phyloP scores from a whole-genome alignment of 2,797 vertebrate species.

The Anisognathus igniventris region DNA sequence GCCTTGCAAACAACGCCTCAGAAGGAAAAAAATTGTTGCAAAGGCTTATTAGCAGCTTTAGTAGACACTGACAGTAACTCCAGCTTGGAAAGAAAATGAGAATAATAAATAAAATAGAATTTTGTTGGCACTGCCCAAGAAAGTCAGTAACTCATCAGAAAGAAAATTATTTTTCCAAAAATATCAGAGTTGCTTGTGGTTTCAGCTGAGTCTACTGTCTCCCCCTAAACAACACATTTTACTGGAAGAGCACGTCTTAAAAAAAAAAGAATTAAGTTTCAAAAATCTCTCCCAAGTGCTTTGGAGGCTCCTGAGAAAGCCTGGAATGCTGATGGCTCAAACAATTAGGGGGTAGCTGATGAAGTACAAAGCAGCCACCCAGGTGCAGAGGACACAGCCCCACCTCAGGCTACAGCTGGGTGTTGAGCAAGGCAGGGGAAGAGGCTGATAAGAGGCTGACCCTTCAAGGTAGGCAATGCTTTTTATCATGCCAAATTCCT shows the following conservation, averaged over 20 bases:
- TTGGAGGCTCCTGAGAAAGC: not conserved
- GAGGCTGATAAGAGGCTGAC: not conserved
- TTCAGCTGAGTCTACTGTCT: not conserved
- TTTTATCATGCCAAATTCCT: not conserved
- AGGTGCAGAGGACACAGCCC: not conserved
- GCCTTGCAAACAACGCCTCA: not conserved
- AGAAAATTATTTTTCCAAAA: not conserved
- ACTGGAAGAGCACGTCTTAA: not conserved
- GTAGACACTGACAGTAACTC: not conserved
- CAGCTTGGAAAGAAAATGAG: slow-evolving; percentile 6
- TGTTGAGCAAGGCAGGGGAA: not conserved
- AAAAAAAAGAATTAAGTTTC: not conserved
- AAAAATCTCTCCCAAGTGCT: not conserved
- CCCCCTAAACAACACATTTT: not conserved
- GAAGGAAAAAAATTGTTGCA: not conserved
- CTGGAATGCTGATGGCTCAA: not conserved
- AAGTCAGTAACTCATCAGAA: not conserved
- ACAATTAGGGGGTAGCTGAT: not conserved
- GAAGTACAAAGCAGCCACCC: not conserved
- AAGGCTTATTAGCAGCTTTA: slow-evolving; percentile 23
- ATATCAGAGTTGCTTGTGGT: not conserved
- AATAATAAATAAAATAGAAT: not conserved
- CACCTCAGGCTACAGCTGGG: not conserved
- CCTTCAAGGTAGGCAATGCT: not conserved
- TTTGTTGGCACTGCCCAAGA: not conserved